Evolutionary conservation across 1,140 invertebrate genomes (phyloP).

Genomic region (Condylostylus longicornis): DNA sequence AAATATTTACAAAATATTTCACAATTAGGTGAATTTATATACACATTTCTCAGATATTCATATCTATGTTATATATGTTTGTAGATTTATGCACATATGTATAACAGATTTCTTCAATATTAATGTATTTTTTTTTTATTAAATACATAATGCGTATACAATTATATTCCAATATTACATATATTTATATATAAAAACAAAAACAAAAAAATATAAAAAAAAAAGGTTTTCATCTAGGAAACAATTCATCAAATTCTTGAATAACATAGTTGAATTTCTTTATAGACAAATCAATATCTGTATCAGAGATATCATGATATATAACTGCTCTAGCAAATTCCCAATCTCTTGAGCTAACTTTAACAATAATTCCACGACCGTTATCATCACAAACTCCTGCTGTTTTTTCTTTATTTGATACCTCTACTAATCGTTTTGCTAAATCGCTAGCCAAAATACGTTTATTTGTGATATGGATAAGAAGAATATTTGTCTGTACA

Average conservation of each 20-base stretch:
- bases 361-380: constrained; percentile 37
- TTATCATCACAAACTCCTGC: constrained; percentile 31
- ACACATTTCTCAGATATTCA: too few species aligned
- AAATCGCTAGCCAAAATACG: constrained; percentile 40
- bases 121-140: too few species aligned
- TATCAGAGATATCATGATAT: constrained; percentile 48
- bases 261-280: constrained; percentile 47
- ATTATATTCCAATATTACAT: too few species aligned
- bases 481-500: constrained; percentile 66
- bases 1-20: too few species aligned
- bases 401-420: constrained; percentile 40
- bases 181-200: too few species aligned
- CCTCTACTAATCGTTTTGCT: constrained; percentile 36
- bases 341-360: constrained; percentile 38
- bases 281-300: constrained; percentile 45
- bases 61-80: too few species aligned
- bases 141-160: too few species aligned
- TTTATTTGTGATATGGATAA: constrained; percentile 41
- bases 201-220: too few species aligned
- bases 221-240: constrained; percentile 9
- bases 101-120: too few species aligned
- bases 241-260: constrained; percentile 33
- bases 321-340: constrained; percentile 45
- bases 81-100: too few species aligned
- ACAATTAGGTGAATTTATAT: too few species aligned